A percentile compares a stretch with the other conserved stretches of the same genome.
Evolutionary conservation across 2,113 vertebrate species (phyloP).

Genomic region (Bufo gargarizans): DNA sequence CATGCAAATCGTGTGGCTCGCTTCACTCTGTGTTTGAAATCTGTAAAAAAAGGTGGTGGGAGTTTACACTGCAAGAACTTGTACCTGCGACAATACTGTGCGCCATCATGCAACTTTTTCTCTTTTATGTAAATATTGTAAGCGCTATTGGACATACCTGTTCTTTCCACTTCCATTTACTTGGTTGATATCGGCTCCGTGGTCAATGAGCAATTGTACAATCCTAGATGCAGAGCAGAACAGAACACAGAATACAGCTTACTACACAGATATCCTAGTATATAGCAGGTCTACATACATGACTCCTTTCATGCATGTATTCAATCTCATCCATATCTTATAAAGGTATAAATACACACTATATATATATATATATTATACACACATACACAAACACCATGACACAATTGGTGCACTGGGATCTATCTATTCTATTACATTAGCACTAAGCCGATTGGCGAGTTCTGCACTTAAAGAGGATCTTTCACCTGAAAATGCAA

Average conservation of each 20-base stretch:
- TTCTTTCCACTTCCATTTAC: slow-evolving; percentile 70
- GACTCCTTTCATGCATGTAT: background rate
- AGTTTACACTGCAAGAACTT: too few species aligned
- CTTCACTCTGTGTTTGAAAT: too few species aligned
- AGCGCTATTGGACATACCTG: slow-evolving; percentile 60
- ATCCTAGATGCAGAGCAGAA: slow-evolving; percentile 60
- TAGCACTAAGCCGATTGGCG: too few species aligned
- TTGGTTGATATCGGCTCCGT: slow-evolving; percentile 69
- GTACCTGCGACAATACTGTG: too few species aligned
- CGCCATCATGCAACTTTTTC: background rate
- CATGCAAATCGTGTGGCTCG: too few species aligned
- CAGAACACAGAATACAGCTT: background rate
- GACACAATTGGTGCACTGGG: too few species aligned
- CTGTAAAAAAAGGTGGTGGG: too few species aligned
- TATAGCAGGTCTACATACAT: background rate
- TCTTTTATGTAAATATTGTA: background rate
- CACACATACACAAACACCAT: too few species aligned
- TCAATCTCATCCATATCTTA: background rate
- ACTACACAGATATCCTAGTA: background rate
- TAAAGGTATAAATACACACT: background rate
- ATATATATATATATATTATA: too few species aligned
- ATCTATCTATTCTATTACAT: too few species aligned
- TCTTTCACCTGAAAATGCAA: too few species aligned
- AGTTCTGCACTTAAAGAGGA: too few species aligned
- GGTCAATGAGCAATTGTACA: slow-evolving; percentile 63